Base-by-base conservation (phyloP, 1,140 invertebrate genomes). In the Drosophila lacteicornis region DNA sequence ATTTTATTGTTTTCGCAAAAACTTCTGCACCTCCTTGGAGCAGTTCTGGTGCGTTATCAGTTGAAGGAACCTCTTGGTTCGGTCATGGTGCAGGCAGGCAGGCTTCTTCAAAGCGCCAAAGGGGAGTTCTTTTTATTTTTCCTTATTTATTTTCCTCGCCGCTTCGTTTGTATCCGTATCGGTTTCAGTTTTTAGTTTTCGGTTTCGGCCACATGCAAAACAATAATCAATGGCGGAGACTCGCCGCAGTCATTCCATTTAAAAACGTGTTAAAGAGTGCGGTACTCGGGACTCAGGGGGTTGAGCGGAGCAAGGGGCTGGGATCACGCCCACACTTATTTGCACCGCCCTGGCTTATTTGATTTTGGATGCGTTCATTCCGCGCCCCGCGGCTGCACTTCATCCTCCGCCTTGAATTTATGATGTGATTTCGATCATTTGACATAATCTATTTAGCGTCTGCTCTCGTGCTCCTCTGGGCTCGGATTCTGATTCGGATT, bases 371-470 rank as follows among this genome's bases (percentile, higher is more conserved):
- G 85, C 84, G 78, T 88, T 87, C 81, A 87, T 87, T 83, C 67
- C 65, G 55, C 62, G 56, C 62, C 85, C 75, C 45, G 79, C 74
- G 85, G 85, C 67, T 22, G 22, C 70, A 66, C 53, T 75, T 73
- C 65, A 78, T 68, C 55, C 65, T 51, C 53, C 50, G 38, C 38
- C 42, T 46, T 69, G 82, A 85, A 90, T 90, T 90, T 90, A 90
- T 90, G 86, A 90, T 85, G 85, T 90, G 85, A 90, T 90, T 90
- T 90, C 68, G 85, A 90, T 90, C 85, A 90, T 90, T 90, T 90
- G 85, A 90, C 85, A 90, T 90, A 90, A 90, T 90, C 85, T 90
- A 90, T 90, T 90, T 90, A 90, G 86, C 82, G 85, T 90, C 76
- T 77, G 61, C 74, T 61, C 65, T 75, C 40, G 49, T 30, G 40